Evolutionary conservation across 2,888 invertebrate genomes (phyloP), one percentile per base, ranked within the genome.

Genomic region (Temnothorax rugatulus): DNA sequence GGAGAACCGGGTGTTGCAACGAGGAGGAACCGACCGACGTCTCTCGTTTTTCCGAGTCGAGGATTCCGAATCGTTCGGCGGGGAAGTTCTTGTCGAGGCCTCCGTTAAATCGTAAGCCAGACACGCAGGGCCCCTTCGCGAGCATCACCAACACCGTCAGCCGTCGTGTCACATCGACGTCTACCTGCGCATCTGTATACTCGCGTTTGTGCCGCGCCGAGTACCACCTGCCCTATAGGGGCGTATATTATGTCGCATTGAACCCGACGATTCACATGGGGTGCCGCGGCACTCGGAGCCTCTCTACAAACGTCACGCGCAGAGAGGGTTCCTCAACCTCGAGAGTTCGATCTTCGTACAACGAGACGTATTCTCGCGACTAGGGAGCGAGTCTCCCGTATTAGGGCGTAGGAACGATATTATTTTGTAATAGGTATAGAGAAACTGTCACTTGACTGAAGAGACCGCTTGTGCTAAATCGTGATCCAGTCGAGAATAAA

Each of bases 201-300:
- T 68, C 77, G 54, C 8, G 68, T 76, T 38, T 77, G 41, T 68
- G 54, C 68, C 54, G 59, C 41, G 87, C 44, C 75, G 68, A 83
- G 76, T 74, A 88, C 77, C 90, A 90, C 89, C 90, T 89, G 89
- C 88, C 86, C 85, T 69, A 41, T 82, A 85, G 85, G 87, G 87
- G 73, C 74, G 89, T 83, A 86, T 82, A 89, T 90, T 90, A 89
- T 90, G 82, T 81, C 82, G 71, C 64, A 69, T 82, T 74, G 87
- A 64, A 50, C 73, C 64, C 74, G 73, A 59, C 83, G 64, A 87
- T 89, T 88, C 89, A 75, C 85, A 82, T n/a, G 85, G 82, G 71
- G 77, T 59, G 77, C 52, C 68, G 68, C 47, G 76, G 41, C 61
- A 41, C 54, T 74, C 25, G 52, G 25, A 71, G 15, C 29, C 82